These are phyloP conservation scores for Calidris pygmaea DNA, from an alignment of 2,113 vertebrate species.

Conservation along the genomic window DNA sequence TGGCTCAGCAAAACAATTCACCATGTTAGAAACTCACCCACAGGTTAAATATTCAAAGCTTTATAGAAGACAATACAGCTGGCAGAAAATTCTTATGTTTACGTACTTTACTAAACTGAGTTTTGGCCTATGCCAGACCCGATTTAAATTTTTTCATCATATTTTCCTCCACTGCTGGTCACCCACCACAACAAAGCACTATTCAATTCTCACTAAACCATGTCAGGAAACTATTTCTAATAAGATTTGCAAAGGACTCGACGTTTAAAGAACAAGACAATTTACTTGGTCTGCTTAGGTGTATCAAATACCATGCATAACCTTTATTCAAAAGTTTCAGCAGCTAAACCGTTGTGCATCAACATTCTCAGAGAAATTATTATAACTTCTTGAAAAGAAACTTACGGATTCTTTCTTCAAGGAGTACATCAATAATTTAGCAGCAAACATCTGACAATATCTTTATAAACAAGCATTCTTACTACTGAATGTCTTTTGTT, in stretches of 20 bases:
- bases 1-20: background rate
- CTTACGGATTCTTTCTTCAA: background rate
- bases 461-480: background rate
- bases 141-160: background rate
- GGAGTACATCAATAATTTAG: background rate
- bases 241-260: background rate
- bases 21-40: background rate
- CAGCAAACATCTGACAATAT: background rate
- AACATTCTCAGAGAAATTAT: background rate
- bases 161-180: background rate
- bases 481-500: background rate
- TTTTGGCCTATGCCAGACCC: background rate
- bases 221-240: background rate
- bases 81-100: background rate
- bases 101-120: background rate
- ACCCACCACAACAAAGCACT: background rate
- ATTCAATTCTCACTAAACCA: background rate
- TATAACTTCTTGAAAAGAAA: background rate
- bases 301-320: background rate
- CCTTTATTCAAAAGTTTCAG: background rate
- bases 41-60: background rate
- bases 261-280: background rate
- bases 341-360: background rate
- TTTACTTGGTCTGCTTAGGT: background rate
- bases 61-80: background rate